These are phyloP conservation scores for Chaetophractus vellerosus DNA, from an alignment of 2,797 vertebrate genomes.

Conservation along the genomic window DNA sequence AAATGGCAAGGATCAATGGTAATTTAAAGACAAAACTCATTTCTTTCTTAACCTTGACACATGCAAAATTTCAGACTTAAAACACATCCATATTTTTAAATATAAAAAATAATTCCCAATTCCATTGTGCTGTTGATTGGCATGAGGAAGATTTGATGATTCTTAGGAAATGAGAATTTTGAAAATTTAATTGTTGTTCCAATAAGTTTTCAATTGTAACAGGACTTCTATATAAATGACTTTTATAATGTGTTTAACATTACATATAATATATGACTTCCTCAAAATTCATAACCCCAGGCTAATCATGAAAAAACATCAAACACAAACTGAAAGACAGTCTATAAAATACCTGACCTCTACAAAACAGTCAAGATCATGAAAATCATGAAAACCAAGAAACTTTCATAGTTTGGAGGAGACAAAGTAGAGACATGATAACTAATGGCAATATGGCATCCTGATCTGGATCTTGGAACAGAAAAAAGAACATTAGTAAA, in stretches of 20 bases:
- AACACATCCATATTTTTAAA: neutral
- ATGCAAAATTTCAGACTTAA: constrained; percentile 53
- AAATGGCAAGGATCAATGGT: neutral
- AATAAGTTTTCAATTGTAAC: neutral
- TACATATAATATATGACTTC: neutral
- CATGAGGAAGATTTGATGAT: neutral
- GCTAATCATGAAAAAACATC: neutral
- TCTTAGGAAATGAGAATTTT: neutral
- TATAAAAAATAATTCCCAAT: constrained; percentile 1
- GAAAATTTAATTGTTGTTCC: neutral
- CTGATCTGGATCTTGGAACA: neutral
- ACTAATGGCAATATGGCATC: neutral
- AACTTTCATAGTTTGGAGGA: neutral
- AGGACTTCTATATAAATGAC: neutral
- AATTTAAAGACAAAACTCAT: neutral
- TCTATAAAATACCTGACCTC: neutral
- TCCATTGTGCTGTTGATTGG: neutral
- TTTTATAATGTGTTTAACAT: neutral
- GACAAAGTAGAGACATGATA: neutral
- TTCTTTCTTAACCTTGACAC: neutral
- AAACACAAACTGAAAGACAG: neutral
- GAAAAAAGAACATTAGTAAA: neutral
- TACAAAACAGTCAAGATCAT: neutral
- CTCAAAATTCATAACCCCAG: neutral
- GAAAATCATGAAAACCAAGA: neutral